Percentiles rank a stretch among this genome's conserved stretches.
Evolutionary conservation across 2,113 vertebrate genomes (phyloP).

Genomic region (Machaerirhynchus nigripectus): DNA sequence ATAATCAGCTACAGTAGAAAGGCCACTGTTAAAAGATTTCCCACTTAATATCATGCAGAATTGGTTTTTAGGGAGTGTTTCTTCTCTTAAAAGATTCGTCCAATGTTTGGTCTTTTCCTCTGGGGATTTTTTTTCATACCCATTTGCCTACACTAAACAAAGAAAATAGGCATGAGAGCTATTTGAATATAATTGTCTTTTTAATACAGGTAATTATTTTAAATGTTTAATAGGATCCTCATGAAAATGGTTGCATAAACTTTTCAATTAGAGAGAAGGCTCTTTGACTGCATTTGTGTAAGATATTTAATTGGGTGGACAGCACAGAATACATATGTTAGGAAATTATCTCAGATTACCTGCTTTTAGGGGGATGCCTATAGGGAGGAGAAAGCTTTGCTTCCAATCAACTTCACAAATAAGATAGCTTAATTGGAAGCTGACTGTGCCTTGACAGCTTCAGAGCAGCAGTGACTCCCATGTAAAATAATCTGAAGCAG

Average conservation of each 20-base stretch:
- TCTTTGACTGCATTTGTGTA: neutral
- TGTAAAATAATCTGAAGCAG: slow-evolving; percentile 46
- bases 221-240: neutral
- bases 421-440: slow-evolving; percentile 40
- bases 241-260: slow-evolving; percentile 18
- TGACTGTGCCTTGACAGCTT: slow-evolving; percentile 43
- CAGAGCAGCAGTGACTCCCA: slow-evolving; percentile 37
- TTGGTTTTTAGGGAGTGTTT: neutral
- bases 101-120: neutral
- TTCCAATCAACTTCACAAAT: slow-evolving; percentile 27
- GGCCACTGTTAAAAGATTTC: neutral
- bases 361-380: neutral
- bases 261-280: slow-evolving; percentile 2
- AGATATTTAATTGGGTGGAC: slow-evolving; percentile 17
- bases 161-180: neutral
- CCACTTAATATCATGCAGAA: neutral
- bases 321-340: neutral
- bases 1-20: neutral
- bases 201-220: slow-evolving; percentile 22
- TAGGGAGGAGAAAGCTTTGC: slow-evolving; percentile 9
- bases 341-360: slow-evolving; percentile 13
- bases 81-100: neutral
- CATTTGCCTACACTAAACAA: neutral
- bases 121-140: neutral
- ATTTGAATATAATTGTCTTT: slow-evolving; percentile 34